Conservation (phyloP, 1,140 invertebrate genomes). For the Drosophila kanapiae region DNA sequence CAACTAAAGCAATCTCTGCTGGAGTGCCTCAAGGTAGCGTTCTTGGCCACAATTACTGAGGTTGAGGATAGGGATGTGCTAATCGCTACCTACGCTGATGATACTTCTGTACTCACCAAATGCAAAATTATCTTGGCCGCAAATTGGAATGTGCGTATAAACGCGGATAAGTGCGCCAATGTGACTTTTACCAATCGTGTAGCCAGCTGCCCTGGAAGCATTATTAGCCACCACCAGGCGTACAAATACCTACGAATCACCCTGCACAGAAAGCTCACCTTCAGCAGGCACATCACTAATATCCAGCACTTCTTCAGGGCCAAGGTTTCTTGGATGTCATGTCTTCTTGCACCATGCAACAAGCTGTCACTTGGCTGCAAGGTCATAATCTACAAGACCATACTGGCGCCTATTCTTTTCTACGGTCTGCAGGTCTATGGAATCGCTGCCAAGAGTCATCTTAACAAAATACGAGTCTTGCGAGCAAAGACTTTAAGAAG, state of each 20-base stretch:
- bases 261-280: not conserved
- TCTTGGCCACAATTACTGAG: no score
- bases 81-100: no score
- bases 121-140: no score
- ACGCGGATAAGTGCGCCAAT: no score
- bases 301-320: not conserved
- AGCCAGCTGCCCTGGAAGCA: not conserved
- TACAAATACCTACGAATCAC: constrained; percentile 13
- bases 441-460: not conserved
- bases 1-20: no score
- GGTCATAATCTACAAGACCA: not conserved
- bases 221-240: not conserved
- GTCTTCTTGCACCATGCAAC: constrained; percentile 1
- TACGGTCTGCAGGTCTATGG: no score
- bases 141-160: no score
- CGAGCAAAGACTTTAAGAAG: not conserved
- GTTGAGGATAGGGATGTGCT: no score
- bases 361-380: constrained; percentile 2
- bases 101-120: no score
- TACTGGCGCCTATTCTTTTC: not conserved
- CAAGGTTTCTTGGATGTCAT: not conserved
- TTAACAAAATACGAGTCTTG: not conserved
- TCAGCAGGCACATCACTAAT: constrained; percentile 1
- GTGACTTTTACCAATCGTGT: not conserved
- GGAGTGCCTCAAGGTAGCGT: no score